Evolutionary conservation across 2,113 vertebrate genomes (phyloP).

Genomic region (Lamprotornis superbus): DNA sequence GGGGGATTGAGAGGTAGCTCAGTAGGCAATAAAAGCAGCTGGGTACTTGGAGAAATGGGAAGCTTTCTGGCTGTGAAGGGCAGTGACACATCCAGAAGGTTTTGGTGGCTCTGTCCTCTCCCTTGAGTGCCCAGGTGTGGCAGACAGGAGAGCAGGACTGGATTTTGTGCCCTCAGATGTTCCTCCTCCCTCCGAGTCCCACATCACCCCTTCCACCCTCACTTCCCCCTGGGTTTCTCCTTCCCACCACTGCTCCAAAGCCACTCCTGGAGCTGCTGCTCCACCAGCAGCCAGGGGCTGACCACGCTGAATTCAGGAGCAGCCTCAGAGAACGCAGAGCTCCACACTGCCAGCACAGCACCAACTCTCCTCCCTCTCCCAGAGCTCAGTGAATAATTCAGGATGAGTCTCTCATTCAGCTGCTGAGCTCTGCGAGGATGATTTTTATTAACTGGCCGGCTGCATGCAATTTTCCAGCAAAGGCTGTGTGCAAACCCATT

Average conservation of each 20-base stretch:
- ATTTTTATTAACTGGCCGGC: constrained; percentile 36
- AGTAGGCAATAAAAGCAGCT: not conserved
- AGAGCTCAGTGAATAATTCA: constrained; percentile 52
- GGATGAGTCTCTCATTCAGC: constrained; percentile 45
- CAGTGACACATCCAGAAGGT: not conserved
- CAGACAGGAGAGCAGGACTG: not conserved
- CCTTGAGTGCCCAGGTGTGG: not conserved
- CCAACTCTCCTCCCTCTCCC: not conserved
- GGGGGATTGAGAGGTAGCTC: not conserved
- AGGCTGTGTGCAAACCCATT: constrained; percentile 21
- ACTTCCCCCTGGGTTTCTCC: not conserved
- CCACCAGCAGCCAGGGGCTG: not conserved
- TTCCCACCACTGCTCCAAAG: not conserved
- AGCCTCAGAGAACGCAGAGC: constrained; percentile 37
- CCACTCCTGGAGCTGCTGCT: not conserved
- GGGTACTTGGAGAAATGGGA: not conserved
- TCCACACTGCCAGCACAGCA: not conserved
- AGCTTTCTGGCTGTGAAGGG: not conserved
- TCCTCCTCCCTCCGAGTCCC: not conserved
- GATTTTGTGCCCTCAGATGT: not conserved
- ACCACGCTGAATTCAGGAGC: not conserved
- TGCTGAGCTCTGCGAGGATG: not conserved
- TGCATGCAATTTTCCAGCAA: constrained; percentile 52
- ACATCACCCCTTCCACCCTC: not conserved
- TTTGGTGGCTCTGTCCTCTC: rapidly evolving